Conservation (phyloP, 2,797 vertebrate species). For the Cynodonichthys magdalenae region DNA sequence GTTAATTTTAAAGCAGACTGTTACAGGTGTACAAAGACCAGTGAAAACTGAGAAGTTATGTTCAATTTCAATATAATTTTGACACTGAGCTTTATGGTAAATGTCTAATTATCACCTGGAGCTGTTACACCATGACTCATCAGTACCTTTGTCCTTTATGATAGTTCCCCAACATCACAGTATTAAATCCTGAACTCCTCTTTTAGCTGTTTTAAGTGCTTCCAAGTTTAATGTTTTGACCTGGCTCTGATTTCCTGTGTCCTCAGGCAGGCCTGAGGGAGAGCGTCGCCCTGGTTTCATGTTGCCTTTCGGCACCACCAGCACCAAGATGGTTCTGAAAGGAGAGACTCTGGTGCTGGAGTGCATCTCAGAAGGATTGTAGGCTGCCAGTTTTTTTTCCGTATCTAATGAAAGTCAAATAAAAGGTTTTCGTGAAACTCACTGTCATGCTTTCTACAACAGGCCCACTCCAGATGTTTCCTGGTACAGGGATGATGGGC, state of each 20-base stretch:
- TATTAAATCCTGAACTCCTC: conserved; percentile 13
- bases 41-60: no score
- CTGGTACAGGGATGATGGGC: conserved; percentile 91
- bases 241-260: conserved; percentile 24
- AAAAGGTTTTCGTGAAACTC: background rate
- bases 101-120: no score
- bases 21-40: no score
- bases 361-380: conserved; percentile 97
- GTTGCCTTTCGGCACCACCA: conserved; percentile 84
- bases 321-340: conserved; percentile 89
- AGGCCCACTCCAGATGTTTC: conserved; percentile 92
- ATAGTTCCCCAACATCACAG: background rate
- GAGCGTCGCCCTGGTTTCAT: conserved; percentile 89
- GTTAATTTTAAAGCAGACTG: no score
- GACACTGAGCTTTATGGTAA: no score
- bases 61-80: no score
- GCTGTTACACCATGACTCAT: conserved; percentile 3
- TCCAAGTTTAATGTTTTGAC: background rate
- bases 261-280: conserved; percentile 83
- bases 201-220: background rate
- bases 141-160: background rate
- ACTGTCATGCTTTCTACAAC: conserved; percentile 11
- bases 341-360: conserved; percentile 91
- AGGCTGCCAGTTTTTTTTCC: conserved; percentile 70
- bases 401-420: no score